Conservation (phyloP, 1,140 invertebrate species). For the Cydia amplana region DNA sequence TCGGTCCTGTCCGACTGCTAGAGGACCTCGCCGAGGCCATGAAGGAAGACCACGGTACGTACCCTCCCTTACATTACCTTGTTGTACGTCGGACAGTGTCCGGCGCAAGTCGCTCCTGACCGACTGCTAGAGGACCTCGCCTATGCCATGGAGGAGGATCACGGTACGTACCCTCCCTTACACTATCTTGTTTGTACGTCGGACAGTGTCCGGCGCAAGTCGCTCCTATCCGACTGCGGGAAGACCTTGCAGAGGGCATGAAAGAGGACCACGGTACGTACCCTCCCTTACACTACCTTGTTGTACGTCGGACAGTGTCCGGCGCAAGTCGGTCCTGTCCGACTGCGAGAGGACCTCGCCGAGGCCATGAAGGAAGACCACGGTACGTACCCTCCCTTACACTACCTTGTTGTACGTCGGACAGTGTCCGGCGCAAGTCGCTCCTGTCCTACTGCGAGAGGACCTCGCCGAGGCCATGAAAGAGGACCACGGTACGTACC, state of each 20-base stretch:
- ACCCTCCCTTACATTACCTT: too few relatives aligned
- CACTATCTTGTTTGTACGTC: too few relatives aligned
- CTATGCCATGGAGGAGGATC: too few relatives aligned
- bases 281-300: too few relatives aligned
- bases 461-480: constrained; percentile 97
- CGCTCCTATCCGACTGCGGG: constrained; percentile 84
- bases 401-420: too few relatives aligned
- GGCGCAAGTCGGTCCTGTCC: constrained; percentile 78
- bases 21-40: constrained; percentile 97
- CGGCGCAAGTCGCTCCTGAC: too few relatives aligned
- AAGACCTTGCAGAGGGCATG: constrained; percentile 97
- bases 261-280: constrained; percentile 81
- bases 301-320: constrained; percentile 81
- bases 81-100: constrained; percentile 85
- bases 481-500: constrained; percentile 79
- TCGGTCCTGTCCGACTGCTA: constrained; percentile 83
- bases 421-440: constrained; percentile 78
- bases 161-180: too few relatives aligned
- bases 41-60: constrained; percentile 83
- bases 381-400: too few relatives aligned
- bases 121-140: too few relatives aligned
- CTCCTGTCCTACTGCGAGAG: constrained; percentile 86
- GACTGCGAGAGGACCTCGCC: too few relatives aligned
- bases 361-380: too few relatives aligned
- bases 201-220: constrained; percentile 76